Percentiles rank a stretch among this genome's conserved stretches.
Evolutionary conservation across 2,113 vertebrate species (phyloP).

Genomic region (Eudyptes chrysolophus): DNA sequence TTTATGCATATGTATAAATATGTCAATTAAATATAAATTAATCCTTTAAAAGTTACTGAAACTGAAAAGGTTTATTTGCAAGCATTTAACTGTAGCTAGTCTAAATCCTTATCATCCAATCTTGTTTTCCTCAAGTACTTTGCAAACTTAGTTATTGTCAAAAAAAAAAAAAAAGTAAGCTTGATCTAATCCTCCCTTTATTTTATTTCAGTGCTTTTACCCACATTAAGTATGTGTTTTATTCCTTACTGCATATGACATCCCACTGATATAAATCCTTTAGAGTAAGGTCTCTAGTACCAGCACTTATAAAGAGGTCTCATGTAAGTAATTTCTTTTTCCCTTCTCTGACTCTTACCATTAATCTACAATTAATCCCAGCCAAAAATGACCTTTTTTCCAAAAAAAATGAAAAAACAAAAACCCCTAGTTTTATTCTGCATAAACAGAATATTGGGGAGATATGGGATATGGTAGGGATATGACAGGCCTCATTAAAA

Average conservation of each 20-base stretch:
- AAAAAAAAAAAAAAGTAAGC: not conserved
- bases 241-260: not conserved
- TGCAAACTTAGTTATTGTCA: not conserved
- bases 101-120: not conserved
- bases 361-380: not conserved
- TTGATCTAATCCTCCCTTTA: not conserved
- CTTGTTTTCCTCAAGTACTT: not conserved
- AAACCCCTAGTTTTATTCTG: not conserved
- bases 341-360: not conserved
- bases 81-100: not conserved
- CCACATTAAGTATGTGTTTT: not conserved
- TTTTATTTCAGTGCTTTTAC: not conserved
- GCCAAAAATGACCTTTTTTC: not conserved
- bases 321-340: not conserved
- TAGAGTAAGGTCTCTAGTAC: not conserved
- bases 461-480: not conserved
- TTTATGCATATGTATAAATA: not conserved
- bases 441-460: not conserved
- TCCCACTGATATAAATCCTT: not conserved
- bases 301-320: not conserved
- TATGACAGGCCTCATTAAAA: not conserved
- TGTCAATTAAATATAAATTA: not conserved
- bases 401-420: not conserved
- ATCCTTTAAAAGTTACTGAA: not conserved
- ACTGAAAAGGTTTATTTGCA: not conserved